phyloP scores from a whole-genome alignment of 2,113 vertebrate species.

The Podarcis raffonei region DNA sequence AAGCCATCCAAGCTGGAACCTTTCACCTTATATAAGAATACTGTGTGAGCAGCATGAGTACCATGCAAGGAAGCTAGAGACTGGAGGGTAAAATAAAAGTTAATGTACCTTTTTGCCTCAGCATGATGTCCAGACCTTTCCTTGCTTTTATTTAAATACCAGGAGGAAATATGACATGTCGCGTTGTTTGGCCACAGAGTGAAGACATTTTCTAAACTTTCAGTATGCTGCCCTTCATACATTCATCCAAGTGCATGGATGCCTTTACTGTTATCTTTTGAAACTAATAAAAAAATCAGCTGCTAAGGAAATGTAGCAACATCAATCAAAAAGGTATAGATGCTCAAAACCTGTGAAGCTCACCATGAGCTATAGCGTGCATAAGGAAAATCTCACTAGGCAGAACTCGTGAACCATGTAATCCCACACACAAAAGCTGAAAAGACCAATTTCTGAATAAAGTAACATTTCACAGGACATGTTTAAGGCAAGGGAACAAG shows the following conservation, averaged over 20 bases:
- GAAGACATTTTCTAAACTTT: conserved; percentile 47
- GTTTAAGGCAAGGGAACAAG: conserved; percentile 39
- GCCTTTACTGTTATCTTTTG: conserved; percentile 67
- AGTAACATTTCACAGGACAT: conserved; percentile 59
- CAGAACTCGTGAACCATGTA: conserved; percentile 58
- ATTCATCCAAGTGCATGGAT: conserved; percentile 42
- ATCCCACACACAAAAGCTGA: conserved; percentile 58
- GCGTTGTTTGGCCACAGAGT: conserved; percentile 36
- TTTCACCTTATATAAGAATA: neutral
- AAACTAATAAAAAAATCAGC: conserved; percentile 72
- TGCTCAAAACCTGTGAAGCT: conserved; percentile 53
- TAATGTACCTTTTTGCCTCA: neutral
- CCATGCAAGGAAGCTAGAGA: neutral
- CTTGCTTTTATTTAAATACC: conserved; percentile 18
- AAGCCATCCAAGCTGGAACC: no score
- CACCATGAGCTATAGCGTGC: conserved; percentile 40
- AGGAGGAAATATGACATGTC: conserved; percentile 35
- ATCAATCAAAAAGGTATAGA: conserved; percentile 66
- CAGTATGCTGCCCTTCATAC: conserved; percentile 51
- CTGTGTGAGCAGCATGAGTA: neutral
- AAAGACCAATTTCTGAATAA: conserved; percentile 53
- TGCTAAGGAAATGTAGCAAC: conserved; percentile 67
- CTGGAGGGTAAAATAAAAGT: neutral
- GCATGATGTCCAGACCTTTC: neutral
- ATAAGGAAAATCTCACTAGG: conserved; percentile 54